Percentiles rank a stretch among this genome's conserved stretches.
Conservation (phyloP, 1,140 invertebrate species). For the Aphis craccivora region DNA sequence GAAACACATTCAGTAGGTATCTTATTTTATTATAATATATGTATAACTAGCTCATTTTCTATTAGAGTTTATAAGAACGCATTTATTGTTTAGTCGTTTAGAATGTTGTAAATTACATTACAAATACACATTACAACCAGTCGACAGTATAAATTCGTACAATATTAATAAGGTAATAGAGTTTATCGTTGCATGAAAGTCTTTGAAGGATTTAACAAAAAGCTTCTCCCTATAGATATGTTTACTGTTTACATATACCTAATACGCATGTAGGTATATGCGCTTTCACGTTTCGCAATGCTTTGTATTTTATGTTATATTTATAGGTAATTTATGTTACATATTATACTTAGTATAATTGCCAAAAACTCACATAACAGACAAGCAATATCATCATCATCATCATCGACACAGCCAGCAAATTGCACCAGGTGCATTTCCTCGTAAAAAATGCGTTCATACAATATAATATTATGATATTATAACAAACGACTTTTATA, state of each 20-base stretch:
- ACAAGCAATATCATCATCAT: not conserved
- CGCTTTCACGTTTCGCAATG: not conserved
- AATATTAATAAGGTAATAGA: not conserved
- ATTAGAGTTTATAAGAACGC: not conserved
- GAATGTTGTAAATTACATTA: not conserved
- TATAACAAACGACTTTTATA: constrained; percentile 31
- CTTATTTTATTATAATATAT: no score
- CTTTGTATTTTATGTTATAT: not conserved
- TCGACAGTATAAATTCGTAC: not conserved
- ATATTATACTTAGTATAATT: not conserved
- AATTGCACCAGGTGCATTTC: not conserved
- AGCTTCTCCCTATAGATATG: not conserved
- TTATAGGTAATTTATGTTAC: not conserved
- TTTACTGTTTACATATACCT: not conserved
- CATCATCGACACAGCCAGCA: not conserved
- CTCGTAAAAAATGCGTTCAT: not conserved
- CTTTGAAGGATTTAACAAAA: not conserved
- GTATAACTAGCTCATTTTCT: not conserved
- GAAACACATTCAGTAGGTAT: not conserved
- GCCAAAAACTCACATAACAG: not conserved
- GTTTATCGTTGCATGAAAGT: not conserved
- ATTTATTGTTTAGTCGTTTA: not conserved
- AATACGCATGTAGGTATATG: not conserved
- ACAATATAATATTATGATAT: not conserved
- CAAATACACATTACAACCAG: not conserved